Conservation (phyloP, 2,113 vertebrate genomes). For the Jacana jacana region DNA sequence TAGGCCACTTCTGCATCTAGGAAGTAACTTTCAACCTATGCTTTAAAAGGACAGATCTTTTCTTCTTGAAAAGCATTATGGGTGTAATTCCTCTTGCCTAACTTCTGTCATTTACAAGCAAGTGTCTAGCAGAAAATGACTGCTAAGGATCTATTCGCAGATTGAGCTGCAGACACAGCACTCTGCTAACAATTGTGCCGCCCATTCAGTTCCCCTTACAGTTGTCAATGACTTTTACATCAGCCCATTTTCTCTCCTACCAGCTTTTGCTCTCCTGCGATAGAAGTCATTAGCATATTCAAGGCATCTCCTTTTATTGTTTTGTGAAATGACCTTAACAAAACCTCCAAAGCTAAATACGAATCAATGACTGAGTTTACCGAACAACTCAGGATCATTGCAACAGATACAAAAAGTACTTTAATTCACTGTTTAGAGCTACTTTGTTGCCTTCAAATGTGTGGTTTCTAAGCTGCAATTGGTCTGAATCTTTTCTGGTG, state of each 20-base stretch:
- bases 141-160: background rate
- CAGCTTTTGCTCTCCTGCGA: background rate
- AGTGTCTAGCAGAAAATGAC: background rate
- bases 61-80: background rate
- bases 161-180: background rate
- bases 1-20: background rate
- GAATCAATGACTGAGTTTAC: background rate
- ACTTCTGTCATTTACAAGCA: background rate
- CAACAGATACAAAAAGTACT: background rate
- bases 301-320: background rate
- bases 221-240: background rate
- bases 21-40: background rate
- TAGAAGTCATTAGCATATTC: conserved; percentile 15
- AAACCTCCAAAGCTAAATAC: background rate
- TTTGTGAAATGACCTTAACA: background rate
- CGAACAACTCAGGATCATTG: background rate
- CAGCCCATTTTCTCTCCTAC: background rate
- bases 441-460: background rate
- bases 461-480: background rate
- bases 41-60: background rate
- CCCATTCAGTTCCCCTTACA: background rate
- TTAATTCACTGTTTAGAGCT: background rate
- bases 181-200: background rate
- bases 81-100: background rate
- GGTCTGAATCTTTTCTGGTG: background rate